Evolutionary conservation across 1,140 invertebrate genomes (phyloP), one percentile per base, ranked within the genome.

Genomic region (Potamilus streckersoni): DNA sequence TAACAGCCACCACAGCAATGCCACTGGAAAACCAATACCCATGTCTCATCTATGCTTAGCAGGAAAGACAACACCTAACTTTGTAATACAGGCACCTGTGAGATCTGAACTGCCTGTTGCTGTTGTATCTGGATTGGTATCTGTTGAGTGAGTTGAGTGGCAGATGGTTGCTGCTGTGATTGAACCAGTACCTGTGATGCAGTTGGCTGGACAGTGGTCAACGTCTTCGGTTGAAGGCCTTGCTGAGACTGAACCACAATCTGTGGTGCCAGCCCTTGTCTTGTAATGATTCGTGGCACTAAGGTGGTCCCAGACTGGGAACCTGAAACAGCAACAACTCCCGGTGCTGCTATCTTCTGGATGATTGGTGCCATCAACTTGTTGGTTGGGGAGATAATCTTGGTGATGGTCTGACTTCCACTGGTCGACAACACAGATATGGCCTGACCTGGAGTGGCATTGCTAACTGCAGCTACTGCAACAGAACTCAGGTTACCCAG

Each of bases 311-410:
- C 38, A 49, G 38, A 5, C 38, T 49, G 38, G 38, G 38, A 11
- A 49, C 67, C 70, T 55, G 63, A 19, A 19, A 79, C 55, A 19
- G 73, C 31, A n/a, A 70, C 69, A n/a, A 74, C 60, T 16, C 65
- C 73, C 14, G 23, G n/a, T 19, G 64, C n/a, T 62, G 69, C 64
- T 57, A 74, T 62, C 49, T 70, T 75, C 69, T 71, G 72, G 62
- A 75, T 71, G 57, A 74, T 63, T 55, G 60, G 73, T 19, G 64
- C 38, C 38, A 58, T 68, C 14, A 64, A 38, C 20, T 55, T 66
- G 19, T 71, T 71, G 23, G 59, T n/a, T 14, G 74, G 69, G 13
- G 74, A 66, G 49, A 76, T 71, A 60, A 76, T 71, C 61, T 65
- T 76, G 17, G 74, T 69, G 31, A 76, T 69, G 20, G 66, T 69